Conservation (phyloP, 2,113 vertebrate species). For the Prochilodus magdalenae region DNA sequence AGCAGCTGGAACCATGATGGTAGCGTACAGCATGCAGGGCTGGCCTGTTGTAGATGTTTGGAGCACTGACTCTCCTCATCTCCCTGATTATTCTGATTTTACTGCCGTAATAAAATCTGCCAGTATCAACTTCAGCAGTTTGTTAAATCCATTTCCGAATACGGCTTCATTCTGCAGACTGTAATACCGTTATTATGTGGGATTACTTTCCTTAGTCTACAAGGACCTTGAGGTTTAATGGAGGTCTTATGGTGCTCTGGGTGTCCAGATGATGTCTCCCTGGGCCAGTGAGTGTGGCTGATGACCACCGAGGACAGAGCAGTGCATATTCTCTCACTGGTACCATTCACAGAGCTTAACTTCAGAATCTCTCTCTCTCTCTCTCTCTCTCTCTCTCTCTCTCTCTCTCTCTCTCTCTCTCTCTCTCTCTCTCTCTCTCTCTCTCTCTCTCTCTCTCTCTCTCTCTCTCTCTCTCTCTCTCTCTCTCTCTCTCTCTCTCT, state of each 20-base stretch:
- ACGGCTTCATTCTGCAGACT: not conserved
- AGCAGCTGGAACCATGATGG: no score
- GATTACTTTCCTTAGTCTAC: not conserved
- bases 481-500: no score
- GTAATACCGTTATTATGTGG: not conserved
- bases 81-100: no score
- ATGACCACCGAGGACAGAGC: not conserved
- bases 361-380: not conserved
- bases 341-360: not conserved
- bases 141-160: not conserved
- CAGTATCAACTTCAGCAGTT: not conserved
- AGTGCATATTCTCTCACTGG: not conserved
- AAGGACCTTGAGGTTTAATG: not conserved
- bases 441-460: slow-evolving; percentile 16
- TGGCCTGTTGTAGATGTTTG: no score
- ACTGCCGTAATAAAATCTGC: no score
- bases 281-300: not conserved
- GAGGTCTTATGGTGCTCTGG: not conserved
- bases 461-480: no score
- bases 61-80: no score
- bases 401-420: no score
- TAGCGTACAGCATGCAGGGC: no score
- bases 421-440: slow-evolving; percentile 11
- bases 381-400: no score
- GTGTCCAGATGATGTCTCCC: slow-evolving; percentile 20